Evolutionary conservation across 2,113 vertebrate genomes (phyloP), one percentile per base, ranked within the genome.

Genomic region (Actenoides hombroni): DNA sequence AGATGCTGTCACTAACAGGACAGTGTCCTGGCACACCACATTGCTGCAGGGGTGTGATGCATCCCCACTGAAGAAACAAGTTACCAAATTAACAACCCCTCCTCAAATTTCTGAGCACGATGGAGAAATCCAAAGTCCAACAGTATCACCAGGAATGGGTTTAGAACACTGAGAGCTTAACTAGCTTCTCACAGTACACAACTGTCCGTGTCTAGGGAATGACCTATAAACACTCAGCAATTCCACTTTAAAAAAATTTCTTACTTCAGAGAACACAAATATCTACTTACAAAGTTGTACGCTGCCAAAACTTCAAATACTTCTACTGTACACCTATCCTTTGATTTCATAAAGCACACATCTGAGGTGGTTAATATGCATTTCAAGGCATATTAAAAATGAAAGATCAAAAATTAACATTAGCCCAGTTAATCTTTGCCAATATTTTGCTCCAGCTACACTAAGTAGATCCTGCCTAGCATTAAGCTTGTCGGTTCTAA

Each of bases 361-460:
- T 23, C 69, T 91, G 61, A 91, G 65, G 65, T 89, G 86, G 89
- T 87, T 96, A 79, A 76, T 5, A 18, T 33, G 48, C 73, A 83
- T 95, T 88, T 86, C 65, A 84, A 79, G 65, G 63, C 84, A 71
- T 87, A 91, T 60, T 95, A 83, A 91, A 95, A 68, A 61, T 17
- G 35, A 82, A 60, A 94, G 48, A 92, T 89, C 77, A 96, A 88
- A 95, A 94, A 82, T 82, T 57, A 90, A 73, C 76, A 57, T 46
- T 54, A 91, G 35, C 16, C 53, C 61, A 69, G 17, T 46, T 73
- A 89, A 82, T 31, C 40, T 79, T 57, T 82, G 88, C 48, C 83
- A 96, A 8, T 48, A 91, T 59, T 93, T 84, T 69, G 35, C 61
- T 87, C 74, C 84, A 86, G 65, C n/a, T 67, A 77, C 7, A n/a